Evolutionary conservation across 2,797 vertebrate genomes (phyloP).

Genomic region (Dromococcyx pavoninus): DNA sequence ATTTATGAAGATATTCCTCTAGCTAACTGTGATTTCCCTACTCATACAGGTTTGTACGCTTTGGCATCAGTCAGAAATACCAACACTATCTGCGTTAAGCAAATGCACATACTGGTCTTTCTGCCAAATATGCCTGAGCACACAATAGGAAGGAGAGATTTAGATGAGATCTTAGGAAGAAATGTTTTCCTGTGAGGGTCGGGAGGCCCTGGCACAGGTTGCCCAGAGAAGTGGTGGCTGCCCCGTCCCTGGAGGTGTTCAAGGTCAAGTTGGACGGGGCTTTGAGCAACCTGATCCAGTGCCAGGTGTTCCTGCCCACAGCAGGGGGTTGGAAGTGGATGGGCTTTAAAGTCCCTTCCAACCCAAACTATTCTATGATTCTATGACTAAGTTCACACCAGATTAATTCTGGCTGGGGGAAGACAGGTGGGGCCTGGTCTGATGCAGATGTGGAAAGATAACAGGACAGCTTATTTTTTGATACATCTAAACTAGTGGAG

Average conservation of each 20-base stretch:
- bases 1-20: background rate
- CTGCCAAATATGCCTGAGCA: background rate
- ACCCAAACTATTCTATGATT: too few relatives aligned
- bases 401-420: background rate
- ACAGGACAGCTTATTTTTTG: background rate
- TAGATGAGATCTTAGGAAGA: too few relatives aligned
- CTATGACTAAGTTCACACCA: background rate
- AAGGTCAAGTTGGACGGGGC: too few relatives aligned
- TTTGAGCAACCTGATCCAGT: too few relatives aligned
- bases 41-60: background rate
- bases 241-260: too few relatives aligned
- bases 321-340: too few relatives aligned
- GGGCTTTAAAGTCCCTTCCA: too few relatives aligned
- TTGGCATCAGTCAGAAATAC: background rate
- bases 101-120: background rate
- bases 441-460: background rate
- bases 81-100: background rate
- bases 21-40: background rate
- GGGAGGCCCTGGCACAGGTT: too few relatives aligned
- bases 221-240: too few relatives aligned
- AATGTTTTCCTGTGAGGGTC: too few relatives aligned
- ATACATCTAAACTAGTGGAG: background rate
- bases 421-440: background rate
- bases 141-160: background rate
- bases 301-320: too few relatives aligned